Evolutionary conservation across 2,888 invertebrate genomes (phyloP), one percentile per base, ranked within the genome.

Genomic region (Agrochola lota): DNA sequence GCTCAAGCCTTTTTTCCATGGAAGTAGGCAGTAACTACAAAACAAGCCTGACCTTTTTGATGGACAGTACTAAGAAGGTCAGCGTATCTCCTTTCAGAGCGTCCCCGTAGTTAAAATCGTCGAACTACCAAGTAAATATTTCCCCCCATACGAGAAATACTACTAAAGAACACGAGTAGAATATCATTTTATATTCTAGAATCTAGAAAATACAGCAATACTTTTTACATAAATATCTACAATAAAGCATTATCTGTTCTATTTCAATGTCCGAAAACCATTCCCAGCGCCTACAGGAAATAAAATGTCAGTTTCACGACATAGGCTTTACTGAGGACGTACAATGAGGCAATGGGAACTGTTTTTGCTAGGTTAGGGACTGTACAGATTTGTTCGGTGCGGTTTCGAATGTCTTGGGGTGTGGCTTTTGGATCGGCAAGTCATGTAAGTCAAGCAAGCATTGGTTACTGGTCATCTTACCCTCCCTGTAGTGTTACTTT

Each of bases 271-370:
- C 67, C 26, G 40, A 77, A 74, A 74, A 66, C 69, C 74, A 67
- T 78, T 86, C 43, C 30, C 57, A 69, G 23, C 35, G 60, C 57
- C 52, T 76, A 68, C 66, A 72, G 77, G 88, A 81, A 88, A 81
- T 88, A 77, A 83, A 83, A 88, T 43, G 87, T 88, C 86, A 88
- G 78, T 78, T 78, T 62, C 88, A 88, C 64, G 59, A 71, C 70
- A 62, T 57, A 74, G 82, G 84, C 68, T 72, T 71, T 67, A 43
- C 55, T 63, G 55, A 52, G 30, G 63, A 55, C 69, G 11, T 57
- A 85, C 78, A 85, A 85, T 81, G 70, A 72, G 60, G 63, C 55
- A n/a, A n/a, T n/a, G n/a, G 2, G 63, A 70, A 76, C 71, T 67
- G 81, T 81, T 78, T 85, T 74, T 78, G 35, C 63, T 60, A 23